Base-by-base conservation (phyloP, 1,140 invertebrate species). In the Trichomalopsis sarcophagae region DNA sequence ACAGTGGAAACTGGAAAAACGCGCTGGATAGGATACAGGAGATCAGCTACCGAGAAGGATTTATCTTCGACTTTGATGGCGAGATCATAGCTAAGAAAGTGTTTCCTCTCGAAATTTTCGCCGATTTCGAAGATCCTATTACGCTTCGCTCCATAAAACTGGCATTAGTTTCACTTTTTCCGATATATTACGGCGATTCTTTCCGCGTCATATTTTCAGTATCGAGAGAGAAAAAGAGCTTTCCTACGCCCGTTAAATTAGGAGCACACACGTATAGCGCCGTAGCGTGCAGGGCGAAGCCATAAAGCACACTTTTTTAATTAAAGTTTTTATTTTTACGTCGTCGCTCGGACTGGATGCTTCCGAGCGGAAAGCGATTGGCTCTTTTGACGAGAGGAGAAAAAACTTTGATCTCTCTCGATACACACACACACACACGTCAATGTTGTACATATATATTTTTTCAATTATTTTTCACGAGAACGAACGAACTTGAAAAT, bases 281-380 rank as follows among this genome's bases (percentile, higher is more conserved):
- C 6, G 21, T 4, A 62, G 17, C 55, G 55, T 6, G 55, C 5
- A 36, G 33, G 1, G 55, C 2, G 55, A 21, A 7, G 55, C 55
- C 7, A 62, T n/a, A 62, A 62, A 62, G 17, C 21, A 62, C 21
- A 14, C 17, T 62, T 62, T 62, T 62, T 62, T 62, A 62, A 62
- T 62, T 62, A 62, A 62, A 62, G 55, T 62, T 62, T 62, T 62
- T 62, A 62, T 62, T 62, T 62, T 62, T 21, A 62, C 55, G 55
- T 17, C 7, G 17, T 7, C 55, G 17, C 17, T 44, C 40, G 40
- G 40, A 44, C 55, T 7, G 47, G 13, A 62, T 21, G 55, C 17
- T 62, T 62, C 55, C 1, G 55, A 62, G 55, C 21, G 17, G 55
- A 7, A 62, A n/a, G 21, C 55, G 17, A 62, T 62, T 62, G 55